Evolutionary conservation across 2,797 vertebrate species (phyloP).

Genomic region (Gastrophryne carolinensis): DNA sequence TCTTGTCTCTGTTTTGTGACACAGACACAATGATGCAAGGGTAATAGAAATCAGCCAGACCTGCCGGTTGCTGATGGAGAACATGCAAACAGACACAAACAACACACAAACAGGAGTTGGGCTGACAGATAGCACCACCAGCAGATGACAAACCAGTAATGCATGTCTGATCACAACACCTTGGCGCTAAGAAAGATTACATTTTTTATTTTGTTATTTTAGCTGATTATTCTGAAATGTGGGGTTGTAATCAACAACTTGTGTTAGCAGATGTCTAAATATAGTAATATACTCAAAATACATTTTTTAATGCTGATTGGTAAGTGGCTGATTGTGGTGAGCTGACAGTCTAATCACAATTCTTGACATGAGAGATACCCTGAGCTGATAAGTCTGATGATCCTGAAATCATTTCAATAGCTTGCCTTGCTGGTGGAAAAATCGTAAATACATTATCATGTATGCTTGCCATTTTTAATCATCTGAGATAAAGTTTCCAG

Average conservation of each 20-base stretch:
- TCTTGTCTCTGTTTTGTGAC: no score
- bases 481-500: conserved; percentile 36
- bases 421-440: background rate
- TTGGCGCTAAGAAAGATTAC: no score
- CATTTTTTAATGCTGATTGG: conserved; percentile 16
- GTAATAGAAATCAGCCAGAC: no score
- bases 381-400: conserved; percentile 3
- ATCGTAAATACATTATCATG: conserved; percentile 22
- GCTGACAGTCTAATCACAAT: conserved; percentile 1
- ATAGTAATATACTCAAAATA: conserved; percentile 7
- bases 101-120: no score
- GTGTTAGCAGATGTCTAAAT: background rate
- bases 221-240: conserved; percentile 15
- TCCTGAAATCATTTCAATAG: conserved; percentile 23
- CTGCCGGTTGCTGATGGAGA: no score
- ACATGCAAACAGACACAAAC: no score
- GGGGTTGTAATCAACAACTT: conserved; percentile 6
- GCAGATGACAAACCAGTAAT: no score
- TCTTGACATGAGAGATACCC: background rate
- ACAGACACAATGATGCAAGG: no score
- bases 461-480: conserved; percentile 42
- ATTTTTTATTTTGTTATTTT: background rate
- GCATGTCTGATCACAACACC: no score
- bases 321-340: conserved; percentile 14
- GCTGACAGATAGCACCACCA: no score